Conservation (phyloP, 2,797 vertebrate species). For the Poecilia picta region DNA sequence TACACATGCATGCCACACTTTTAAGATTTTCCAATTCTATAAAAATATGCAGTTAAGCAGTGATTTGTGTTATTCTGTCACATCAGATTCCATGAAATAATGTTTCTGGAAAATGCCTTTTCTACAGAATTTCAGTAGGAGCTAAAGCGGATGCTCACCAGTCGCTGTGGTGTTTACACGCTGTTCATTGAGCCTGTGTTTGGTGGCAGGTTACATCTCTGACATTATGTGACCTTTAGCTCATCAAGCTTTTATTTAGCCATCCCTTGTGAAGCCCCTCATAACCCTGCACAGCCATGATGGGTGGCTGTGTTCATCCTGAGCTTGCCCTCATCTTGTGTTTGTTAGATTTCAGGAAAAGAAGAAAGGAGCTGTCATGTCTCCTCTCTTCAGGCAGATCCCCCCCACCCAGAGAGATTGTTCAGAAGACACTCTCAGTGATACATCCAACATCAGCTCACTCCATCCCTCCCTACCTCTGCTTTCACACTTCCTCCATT, state of each 20-base stretch:
- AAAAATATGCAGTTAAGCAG: background rate
- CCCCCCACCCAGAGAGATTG: slow-evolving; percentile 31
- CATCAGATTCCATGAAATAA: background rate
- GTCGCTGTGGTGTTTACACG: slow-evolving; percentile 12
- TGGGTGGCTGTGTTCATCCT: slow-evolving; percentile 40
- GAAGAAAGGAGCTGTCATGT: slow-evolving; percentile 20
- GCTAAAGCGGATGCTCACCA: slow-evolving; percentile 25
- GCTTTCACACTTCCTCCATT: slow-evolving; percentile 53
- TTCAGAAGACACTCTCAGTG: slow-evolving; percentile 43
- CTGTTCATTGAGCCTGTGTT: slow-evolving; percentile 19
- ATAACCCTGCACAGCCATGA: slow-evolving; percentile 22
- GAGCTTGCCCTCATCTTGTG: slow-evolving; percentile 24
- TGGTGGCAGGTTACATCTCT: slow-evolving; percentile 46
- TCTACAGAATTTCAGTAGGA: slow-evolving; percentile 1
- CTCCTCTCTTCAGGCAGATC: slow-evolving; percentile 15
- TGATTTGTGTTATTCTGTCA: background rate
- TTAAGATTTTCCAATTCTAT: background rate
- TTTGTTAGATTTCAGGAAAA: slow-evolving; percentile 10
- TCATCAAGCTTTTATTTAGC: slow-evolving; percentile 51
- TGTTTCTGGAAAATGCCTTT: background rate
- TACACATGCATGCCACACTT: background rate
- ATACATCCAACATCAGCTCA: slow-evolving; percentile 35
- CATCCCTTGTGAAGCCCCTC: slow-evolving; percentile 22
- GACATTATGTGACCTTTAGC: slow-evolving; percentile 57
- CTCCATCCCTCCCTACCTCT: slow-evolving; percentile 25